phyloP scores from a whole-genome alignment of 2,888 invertebrate species.

The Campaea margaritaria region DNA sequence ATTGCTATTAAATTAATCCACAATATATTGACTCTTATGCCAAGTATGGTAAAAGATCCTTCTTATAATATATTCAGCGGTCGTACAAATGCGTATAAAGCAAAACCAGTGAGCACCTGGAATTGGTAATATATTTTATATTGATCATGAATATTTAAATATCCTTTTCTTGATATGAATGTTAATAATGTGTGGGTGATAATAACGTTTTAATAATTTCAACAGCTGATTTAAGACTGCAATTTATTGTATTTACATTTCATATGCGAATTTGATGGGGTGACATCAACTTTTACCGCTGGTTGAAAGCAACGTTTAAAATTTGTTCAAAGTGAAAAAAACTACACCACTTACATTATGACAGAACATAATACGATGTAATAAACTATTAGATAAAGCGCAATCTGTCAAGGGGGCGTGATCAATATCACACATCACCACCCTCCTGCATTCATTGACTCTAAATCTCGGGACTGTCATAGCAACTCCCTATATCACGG shows the following conservation, averaged over 20 bases:
- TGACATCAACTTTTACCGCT: neutral
- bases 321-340: too few relatives aligned
- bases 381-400: conserved; percentile 10
- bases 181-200: conserved; percentile 16
- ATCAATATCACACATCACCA: conserved; percentile 23
- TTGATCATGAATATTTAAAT: conserved; percentile 38
- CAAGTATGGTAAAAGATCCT: conserved; percentile 52
- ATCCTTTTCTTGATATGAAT: conserved; percentile 14
- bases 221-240: conserved; percentile 18
- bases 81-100: conserved; percentile 45
- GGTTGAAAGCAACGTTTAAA: too few relatives aligned
- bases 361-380: neutral
- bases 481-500: conserved; percentile 59
- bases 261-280: neutral
- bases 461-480: conserved; percentile 44
- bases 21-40: conserved; percentile 13
- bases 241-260: neutral
- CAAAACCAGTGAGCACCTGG: conserved; percentile 49
- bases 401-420: conserved; percentile 22
- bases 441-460: conserved; percentile 37
- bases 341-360: neutral
- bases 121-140: conserved; percentile 32
- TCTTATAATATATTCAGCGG: conserved; percentile 43
- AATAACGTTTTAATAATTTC: conserved; percentile 22
- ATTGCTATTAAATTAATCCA: conserved; percentile 9